Evolutionary conservation across 2,113 vertebrate genomes (phyloP), one percentile per base, ranked within the genome.

Genomic region (Pandion haliaetus): DNA sequence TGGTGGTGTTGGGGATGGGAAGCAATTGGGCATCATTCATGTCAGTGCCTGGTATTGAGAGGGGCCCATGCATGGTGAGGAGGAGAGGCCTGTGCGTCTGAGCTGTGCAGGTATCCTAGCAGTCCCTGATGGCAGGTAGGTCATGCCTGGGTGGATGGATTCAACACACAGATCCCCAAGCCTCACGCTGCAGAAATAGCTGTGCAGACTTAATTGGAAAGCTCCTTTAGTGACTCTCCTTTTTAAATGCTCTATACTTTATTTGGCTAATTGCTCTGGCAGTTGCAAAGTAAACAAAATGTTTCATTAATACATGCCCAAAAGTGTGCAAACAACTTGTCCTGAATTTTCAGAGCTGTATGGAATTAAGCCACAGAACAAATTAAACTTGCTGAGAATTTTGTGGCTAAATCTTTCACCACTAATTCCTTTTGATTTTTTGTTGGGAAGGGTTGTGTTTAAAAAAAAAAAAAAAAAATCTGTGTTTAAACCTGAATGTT

Each of bases 261-360:
- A 91, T 97, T 90, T 96, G 85, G 74, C 86, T 95, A 96, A 96
- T 96, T 96, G 55, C 78, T 93, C 54, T 97, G 86, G 89, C 86
- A 91, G 82, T 96, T 94, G 78, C 61, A 93, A 94, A 95, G 59
- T 83, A 90, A 92, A 95, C 82, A 97, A 74, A 86, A 78, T 94
- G 49, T 91, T 96, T 93, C 83, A 95, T 94, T 97, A 95, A 86
- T 95, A 62, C 73, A 59, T 91, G 91, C 90, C 94, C 77, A 62
- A 92, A 97, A 95, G 85, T 91, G 73, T 91, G 87, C 89, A 94
- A 58, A 88, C 79, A 45, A 89, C 92, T 89, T 76, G 62, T 81
- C 44, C 63, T 70, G 87, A 82, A 59, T 95, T 92, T 96, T 96
- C 11, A 12, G 76, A 80, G 70, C 45, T 73, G 62, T 74, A 49